A percentile compares a stretch with the other conserved stretches of the same genome.
Evolutionary conservation across 2,797 vertebrate species (phyloP).

Genomic region (Varecia variegata): DNA sequence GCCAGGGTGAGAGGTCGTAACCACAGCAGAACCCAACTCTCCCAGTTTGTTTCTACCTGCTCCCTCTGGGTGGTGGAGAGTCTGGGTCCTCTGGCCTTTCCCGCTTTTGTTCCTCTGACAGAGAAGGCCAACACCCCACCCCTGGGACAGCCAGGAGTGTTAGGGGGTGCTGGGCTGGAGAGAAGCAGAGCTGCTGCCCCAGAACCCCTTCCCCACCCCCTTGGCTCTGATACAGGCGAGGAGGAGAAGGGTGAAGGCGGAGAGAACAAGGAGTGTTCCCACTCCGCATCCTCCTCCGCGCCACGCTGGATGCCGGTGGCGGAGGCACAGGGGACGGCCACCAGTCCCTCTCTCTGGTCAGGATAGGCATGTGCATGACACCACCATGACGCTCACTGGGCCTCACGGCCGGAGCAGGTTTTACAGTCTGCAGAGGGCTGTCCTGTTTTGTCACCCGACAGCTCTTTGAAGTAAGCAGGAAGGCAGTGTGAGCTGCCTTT

Average conservation of each 20-base stretch:
- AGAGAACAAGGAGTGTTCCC: not conserved
- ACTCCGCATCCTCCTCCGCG: not conserved
- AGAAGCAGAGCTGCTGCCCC: not conserved
- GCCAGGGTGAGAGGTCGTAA: not conserved
- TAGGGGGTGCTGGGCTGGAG: not conserved
- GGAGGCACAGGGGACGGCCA: not conserved
- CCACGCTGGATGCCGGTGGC: not conserved
- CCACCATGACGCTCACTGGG: rapidly evolving
- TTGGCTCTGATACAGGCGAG: not conserved
- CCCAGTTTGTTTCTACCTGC: not conserved
- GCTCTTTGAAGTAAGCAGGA: not conserved
- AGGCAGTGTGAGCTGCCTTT: not conserved
- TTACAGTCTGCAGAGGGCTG: too few relatives aligned
- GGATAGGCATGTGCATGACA: not conserved
- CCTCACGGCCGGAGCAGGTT: rapidly evolving
- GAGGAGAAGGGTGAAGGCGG: not conserved
- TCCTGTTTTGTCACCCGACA: not conserved
- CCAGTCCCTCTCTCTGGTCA: not conserved
- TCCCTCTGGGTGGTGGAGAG: not conserved
- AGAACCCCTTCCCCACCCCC: not conserved
- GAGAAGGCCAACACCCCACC: not conserved
- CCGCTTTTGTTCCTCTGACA: not conserved
- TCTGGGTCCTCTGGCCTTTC: not conserved
- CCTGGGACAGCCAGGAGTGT: not conserved
- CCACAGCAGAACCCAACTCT: too few relatives aligned